Evolutionary conservation across 2,888 invertebrate species (phyloP), one percentile per base, ranked within the genome.

Genomic region (Drosophila aldrichi): DNA sequence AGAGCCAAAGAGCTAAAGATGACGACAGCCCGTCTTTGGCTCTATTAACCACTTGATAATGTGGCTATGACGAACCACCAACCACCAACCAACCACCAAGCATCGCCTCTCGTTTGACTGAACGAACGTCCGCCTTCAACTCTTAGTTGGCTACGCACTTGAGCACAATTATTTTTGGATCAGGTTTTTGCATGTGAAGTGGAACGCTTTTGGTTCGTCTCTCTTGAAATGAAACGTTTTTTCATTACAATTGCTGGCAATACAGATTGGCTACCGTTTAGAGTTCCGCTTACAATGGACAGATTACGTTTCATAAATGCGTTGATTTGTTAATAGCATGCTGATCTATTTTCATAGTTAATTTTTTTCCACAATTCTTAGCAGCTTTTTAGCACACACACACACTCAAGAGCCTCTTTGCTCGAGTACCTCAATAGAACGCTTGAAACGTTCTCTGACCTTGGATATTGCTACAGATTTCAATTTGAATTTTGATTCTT

Each of bases 21-120:
- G 75, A 49, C 54, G 61, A 64, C 75, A 44, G 56, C 57, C 59
- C 60, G 51, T 55, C 57, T 76, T 58, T 62, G 65, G 66, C 75
- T 81, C 75, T 83, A 73, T 79, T 79, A 76, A 74, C 87, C 89
- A 87, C 89, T 89, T 77, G 60, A 69, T 58, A 57, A 67, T 76
- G 68, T 77, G 73, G 65, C 73, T 56, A 65, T 67, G 52, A 63
- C 65, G 70, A 70, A 25, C 60, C 64, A 32, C 12, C 65, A 59
- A 71, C 51, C 67, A 14, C 59, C 51, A n/a, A n/a, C n/a, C n/a
- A 38, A 36, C 20, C 57, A 38, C 18, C 57, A 38, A 58, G 44
- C 54, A 73, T 55, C 44, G 51, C 14, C 36, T 20, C 34, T 14
- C 66, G 34, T 20, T 63, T 58, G 48, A 49, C 61, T 25, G 64